Evolutionary conservation across 2,797 vertebrate species (phyloP), one percentile per base, ranked within the genome.

Genomic region (Scomberomorus guttatus): DNA sequence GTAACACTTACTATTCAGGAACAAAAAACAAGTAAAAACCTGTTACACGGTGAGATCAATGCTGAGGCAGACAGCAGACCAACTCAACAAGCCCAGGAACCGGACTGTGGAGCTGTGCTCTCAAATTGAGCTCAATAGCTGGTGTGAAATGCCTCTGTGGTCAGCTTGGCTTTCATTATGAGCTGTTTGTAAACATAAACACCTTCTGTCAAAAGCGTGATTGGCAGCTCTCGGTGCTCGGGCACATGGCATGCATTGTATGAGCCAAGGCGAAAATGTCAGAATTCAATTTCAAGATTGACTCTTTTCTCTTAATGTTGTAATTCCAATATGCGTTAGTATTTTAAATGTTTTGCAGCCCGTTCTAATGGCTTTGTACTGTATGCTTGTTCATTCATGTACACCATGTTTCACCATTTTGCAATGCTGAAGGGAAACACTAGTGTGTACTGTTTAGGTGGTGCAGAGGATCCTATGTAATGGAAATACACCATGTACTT

Each of bases 41-140:
- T 32, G 29, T 32, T 6, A 37, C 37, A 37, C 11, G 10, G 37
- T 11, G 37, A 37, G 61, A 84, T 89, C 74, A 83, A 75, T 70
- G 59, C 17, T 6, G 59, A 77, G 66, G 69, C 69, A 82, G 81
- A 77, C 75, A 39, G 61, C 63, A 75, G 65, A 39, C 17, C 18
- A 44, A 79, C 65, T 85, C 79, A 79, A 89, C 73, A 86, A 71
- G 81, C 86, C 48, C 54, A 61, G 42, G 54, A 69, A 27, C 70
- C 42, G 42, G 42, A 81, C 70, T 68, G 72, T 56, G 42, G 69
- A 46, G 73, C 64, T n/a, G 32, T 25, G 52, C 59, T 25, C 65
- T 69, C 29, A 42, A 58, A 44, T 74, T 24, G 50, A 60, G 65
- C 60, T 72, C 60, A 37, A 11, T 63, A 67, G 15, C 55, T 1